Evolutionary conservation across 2,113 vertebrate species (phyloP).

Genomic region (Pteropus alecto): DNA sequence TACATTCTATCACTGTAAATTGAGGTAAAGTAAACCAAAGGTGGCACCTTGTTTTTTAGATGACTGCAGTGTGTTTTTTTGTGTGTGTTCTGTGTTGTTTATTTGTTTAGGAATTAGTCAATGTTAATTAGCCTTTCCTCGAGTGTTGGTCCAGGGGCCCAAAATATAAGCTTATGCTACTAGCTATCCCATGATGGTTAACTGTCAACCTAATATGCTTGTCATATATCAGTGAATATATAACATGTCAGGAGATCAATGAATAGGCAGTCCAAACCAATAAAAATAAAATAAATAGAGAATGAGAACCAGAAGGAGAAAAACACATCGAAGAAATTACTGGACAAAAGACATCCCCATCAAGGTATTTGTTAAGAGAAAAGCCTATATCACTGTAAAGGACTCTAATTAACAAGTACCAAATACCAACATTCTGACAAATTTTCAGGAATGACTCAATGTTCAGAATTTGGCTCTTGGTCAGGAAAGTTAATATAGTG

Average conservation of each 20-base stretch:
- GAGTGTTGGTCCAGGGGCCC: neutral
- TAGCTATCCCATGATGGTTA: neutral
- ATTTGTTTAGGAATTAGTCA: neutral
- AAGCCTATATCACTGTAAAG: neutral
- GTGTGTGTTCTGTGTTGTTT: neutral
- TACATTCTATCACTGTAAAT: neutral
- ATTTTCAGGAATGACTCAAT: neutral
- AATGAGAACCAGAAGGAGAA: neutral
- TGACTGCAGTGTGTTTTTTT: neutral
- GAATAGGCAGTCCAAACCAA: neutral
- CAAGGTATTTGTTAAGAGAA: neutral
- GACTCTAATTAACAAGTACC: neutral
- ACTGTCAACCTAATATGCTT: neutral
- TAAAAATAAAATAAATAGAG: neutral
- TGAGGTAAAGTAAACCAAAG: neutral
- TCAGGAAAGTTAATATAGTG: neutral
- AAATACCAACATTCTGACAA: neutral
- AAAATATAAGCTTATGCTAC: neutral
- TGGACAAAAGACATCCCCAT: neutral
- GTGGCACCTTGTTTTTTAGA: neutral
- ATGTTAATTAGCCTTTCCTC: neutral
- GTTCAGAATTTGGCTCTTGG: neutral
- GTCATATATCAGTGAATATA: neutral
- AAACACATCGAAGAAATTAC: neutral
- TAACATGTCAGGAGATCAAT: neutral